A percentile compares a stretch with the other conserved stretches of the same genome.
These are phyloP conservation scores for Onychomys arenicola DNA, from an alignment of 2,797 vertebrate genomes.

Conservation along the genomic window DNA sequence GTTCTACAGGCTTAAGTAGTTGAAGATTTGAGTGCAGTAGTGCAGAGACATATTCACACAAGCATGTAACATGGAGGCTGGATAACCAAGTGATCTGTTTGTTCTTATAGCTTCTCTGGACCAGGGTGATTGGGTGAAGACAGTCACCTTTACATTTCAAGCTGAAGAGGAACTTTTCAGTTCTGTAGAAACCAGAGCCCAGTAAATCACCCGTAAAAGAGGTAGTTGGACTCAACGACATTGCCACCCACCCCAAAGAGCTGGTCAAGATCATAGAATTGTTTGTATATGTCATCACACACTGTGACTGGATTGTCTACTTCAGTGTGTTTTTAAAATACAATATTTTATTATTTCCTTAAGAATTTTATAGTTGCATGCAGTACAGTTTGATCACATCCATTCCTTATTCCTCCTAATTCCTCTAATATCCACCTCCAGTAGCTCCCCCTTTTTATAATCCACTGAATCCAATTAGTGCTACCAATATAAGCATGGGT, in stretches of 20 bases:
- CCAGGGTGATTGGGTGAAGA: conserved; percentile 96
- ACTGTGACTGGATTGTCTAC: conserved; percentile 95
- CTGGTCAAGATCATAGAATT: conserved; percentile 97
- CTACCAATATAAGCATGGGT: too few relatives aligned
- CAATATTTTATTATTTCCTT: not conserved
- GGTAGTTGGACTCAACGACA: conserved; percentile 95
- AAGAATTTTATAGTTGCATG: not conserved
- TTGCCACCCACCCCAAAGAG: conserved; percentile 95
- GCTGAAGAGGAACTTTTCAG: conserved; percentile 96
- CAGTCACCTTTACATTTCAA: conserved; percentile 87
- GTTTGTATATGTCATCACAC: conserved; percentile 95
- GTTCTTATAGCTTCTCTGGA: conserved; percentile 95
- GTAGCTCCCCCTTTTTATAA: not conserved
- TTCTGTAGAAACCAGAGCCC: conserved; percentile 96
- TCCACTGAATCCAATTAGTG: not conserved
- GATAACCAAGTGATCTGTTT: conserved; percentile 97
- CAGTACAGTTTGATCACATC: not conserved
- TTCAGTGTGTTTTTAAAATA: conserved; percentile 24
- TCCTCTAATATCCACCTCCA: not conserved
- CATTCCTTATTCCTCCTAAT: not conserved
- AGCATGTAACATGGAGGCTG: conserved; percentile 95
- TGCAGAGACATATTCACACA: conserved; percentile 95
- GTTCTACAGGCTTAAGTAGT: conserved; percentile 97
- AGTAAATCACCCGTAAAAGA: conserved; percentile 97
- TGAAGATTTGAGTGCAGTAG: conserved; percentile 97